Base-by-base conservation (phyloP, 2,113 vertebrate species). In the Aptenodytes patagonicus region DNA sequence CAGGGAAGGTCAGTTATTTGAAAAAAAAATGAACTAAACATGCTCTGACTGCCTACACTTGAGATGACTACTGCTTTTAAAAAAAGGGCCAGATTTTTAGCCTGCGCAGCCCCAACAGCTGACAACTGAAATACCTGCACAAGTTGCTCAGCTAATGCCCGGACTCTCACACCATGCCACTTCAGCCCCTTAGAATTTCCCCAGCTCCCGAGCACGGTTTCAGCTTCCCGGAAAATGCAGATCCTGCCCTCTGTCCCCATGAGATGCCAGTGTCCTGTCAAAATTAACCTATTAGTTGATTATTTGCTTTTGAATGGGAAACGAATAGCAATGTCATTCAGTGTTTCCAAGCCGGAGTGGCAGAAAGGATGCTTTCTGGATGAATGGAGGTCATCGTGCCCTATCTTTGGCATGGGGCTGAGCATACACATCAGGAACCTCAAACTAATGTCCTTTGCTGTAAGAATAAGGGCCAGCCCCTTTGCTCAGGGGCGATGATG, bases 231-330 rank as follows among this genome's bases (percentile, higher is more conserved):
- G 68, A 91, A 87, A 94, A 78, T 24, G 29, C 0, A 0, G 57
- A 82, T 57, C 9, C 1, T 96, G 44, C 40, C 65, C n/a, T 88
- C 84, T 78, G 85, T 62, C 51, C 91, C 81, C 84, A 47, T 75
- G 90, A 95, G 34, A 76, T 97, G 66, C 73, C 90, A 95, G 34
- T 69, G 70, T 95, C 90, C 65, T 94, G 77, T 93, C 78, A 92
- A 70, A 95, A 97, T 97, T 87, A 88, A 96, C 72, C 81, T 91
- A 61, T 90, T 89, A 64, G 62, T 69, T 96, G 83, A 81, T 96
- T 93, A 93, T 94, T 94, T 38, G 5, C 78, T 89, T 95, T 88
- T 94, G 72, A 92, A 87, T 87, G 78, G 87, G 68, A 85, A 95
- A 91, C 3, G 42, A 71, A 49, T 79, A 60, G 72, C 68, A 79